Evolutionary conservation across 2,888 invertebrate genomes (phyloP), one percentile per base, ranked within the genome.

Genomic region (Orthosia cruda): DNA sequence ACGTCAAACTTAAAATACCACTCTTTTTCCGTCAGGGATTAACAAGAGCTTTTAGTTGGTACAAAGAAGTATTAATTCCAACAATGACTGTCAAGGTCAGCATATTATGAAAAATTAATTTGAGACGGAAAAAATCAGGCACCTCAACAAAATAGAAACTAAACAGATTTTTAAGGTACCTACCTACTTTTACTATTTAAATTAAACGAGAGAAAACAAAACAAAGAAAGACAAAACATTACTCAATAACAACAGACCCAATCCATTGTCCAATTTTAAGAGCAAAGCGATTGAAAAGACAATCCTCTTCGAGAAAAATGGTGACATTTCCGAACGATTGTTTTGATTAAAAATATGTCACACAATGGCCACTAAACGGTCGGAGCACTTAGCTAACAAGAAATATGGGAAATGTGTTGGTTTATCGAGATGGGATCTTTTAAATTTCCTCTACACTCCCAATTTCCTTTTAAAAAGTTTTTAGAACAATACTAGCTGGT

Each of bases 341-440:
- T 83, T 83, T 79, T 79, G 74, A 74, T 83, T 83, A 83, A 79
- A 81, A 82, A 83, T 71, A 64, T 71, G 69, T 76, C 68, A 63
- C 68, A 63, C 54, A 20, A 61, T 68, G 40, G 69, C 18, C 57
- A 70, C 63, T 72, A 59, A 71, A 83, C 62, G 55, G 49, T 58
- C 26, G 55, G 26, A 71, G 50, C 80, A 75, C 80, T 84, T 68
- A 80, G 72, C 61, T 72, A 71, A 78, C 54, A 83, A 73, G 66
- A 70, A 64, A 71, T 16, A 64, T 61, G 57, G 59, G 58, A 58
- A 67, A 57, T 77, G 40, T 67, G 18, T 67, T 49, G 55, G 18
- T 32, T 55, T 52, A 20, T 61, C 20, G 15, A 45, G 45, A 20
- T 45, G 15, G 15, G 1, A 20, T 1, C 40, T 40, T 40, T 1